These are phyloP conservation scores for Steinernema hermaphroditum DNA, from an alignment of 2,888 invertebrate genomes.

Conservation along the genomic window DNA sequence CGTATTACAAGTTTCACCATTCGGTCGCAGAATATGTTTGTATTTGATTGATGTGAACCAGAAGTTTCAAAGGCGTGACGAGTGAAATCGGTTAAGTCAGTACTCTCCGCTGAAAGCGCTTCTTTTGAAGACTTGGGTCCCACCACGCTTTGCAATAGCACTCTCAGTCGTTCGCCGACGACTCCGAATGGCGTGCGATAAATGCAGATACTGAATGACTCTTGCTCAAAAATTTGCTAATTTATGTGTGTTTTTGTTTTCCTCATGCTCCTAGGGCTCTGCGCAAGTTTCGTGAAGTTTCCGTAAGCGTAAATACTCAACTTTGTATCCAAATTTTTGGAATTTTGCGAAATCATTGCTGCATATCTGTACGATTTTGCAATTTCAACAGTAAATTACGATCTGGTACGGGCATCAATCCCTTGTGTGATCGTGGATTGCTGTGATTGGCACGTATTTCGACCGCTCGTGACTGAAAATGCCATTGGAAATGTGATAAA, in stretches of 20 bases:
- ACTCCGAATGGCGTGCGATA: not conserved
- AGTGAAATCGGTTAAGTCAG: too few species aligned
- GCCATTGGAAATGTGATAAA: too few species aligned
- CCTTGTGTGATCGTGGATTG: too few species aligned
- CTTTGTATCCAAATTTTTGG: not conserved
- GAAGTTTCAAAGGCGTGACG: not conserved
- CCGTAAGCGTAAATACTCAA: not conserved
- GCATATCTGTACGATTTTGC: too few species aligned
- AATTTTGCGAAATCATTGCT: too few species aligned
- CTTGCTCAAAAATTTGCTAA: not conserved
- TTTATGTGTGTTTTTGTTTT: not conserved
- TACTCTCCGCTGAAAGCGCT: too few species aligned
- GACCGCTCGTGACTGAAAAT: too few species aligned
- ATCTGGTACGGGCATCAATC: too few species aligned
- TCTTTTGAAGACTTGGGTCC: not conserved
- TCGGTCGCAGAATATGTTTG: not conserved
- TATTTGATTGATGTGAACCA: not conserved
- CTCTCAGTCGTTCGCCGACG: not conserved
- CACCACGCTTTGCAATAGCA: not conserved
- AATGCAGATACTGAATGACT: not conserved
- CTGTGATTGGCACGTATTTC: too few species aligned
- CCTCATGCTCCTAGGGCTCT: not conserved
- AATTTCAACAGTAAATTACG: too few species aligned
- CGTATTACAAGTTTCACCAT: not conserved
- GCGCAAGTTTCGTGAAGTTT: not conserved